Evolutionary conservation across 2,888 invertebrate genomes (phyloP).

Genomic region (Ennomos quercinarius): DNA sequence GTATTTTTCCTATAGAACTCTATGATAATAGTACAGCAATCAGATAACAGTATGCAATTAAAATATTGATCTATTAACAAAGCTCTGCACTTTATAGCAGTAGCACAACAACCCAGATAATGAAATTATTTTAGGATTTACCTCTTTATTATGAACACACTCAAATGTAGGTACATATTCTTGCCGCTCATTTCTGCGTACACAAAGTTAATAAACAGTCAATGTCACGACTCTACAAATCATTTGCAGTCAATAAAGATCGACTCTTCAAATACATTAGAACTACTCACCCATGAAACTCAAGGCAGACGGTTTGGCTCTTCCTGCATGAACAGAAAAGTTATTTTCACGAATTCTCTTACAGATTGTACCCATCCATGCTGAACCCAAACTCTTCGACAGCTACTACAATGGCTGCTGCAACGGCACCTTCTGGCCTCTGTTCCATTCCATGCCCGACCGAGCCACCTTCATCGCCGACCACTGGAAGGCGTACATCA

Average conservation of each 20-base stretch:
- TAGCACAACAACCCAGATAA: slow-evolving; percentile 28
- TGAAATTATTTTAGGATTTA: slow-evolving; percentile 6
- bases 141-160: slow-evolving; percentile 12
- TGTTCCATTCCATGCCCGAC: slow-evolving; percentile 97
- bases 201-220: slow-evolving; percentile 8
- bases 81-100: slow-evolving; percentile 18
- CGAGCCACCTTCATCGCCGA: slow-evolving; percentile 93
- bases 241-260: background rate
- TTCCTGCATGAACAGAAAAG: background rate
- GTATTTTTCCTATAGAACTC: slow-evolving; percentile 41
- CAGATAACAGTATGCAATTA: slow-evolving; percentile 36
- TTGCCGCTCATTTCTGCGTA: slow-evolving; percentile 2
- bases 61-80: slow-evolving; percentile 29
- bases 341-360: slow-evolving; percentile 33
- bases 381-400: slow-evolving; percentile 91
- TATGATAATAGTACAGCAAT: slow-evolving; percentile 42
- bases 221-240: slow-evolving; percentile 7
- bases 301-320: slow-evolving; percentile 3
- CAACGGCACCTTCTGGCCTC: slow-evolving; percentile 96
- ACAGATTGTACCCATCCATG: slow-evolving; percentile 92
- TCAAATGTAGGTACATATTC: background rate
- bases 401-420: slow-evolving; percentile 97
- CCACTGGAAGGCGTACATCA: slow-evolving; percentile 93
- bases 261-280: slow-evolving; percentile 5
- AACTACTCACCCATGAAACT: slow-evolving; percentile 2